A percentile compares a stretch with the other conserved stretches of the same genome.
Conservation (phyloP, 2,113 vertebrate genomes). For the Phylloscopus trochiloides region DNA sequence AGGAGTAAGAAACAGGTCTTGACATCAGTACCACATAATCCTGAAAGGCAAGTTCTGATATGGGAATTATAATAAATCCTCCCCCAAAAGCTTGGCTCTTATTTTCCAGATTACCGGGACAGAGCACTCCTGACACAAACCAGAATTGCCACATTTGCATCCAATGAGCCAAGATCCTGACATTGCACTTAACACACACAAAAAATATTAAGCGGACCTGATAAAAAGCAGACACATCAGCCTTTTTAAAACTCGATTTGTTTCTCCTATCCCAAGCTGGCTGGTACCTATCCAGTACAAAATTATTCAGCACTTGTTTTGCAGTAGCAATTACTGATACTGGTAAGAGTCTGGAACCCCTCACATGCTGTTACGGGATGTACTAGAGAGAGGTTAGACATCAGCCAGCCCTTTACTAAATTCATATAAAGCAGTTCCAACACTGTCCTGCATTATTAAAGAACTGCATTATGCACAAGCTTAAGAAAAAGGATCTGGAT, state of each 20-base stretch:
- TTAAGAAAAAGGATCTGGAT: not conserved
- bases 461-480: not conserved
- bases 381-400: not conserved
- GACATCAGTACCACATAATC: not conserved
- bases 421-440: not conserved
- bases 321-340: not conserved
- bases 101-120: not conserved
- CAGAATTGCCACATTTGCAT: not conserved
- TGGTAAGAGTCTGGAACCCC: not conserved
- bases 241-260: not conserved
- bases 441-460: not conserved
- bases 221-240: not conserved
- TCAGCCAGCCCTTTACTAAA: not conserved
- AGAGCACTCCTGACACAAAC: not conserved
- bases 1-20: not conserved
- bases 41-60: not conserved
- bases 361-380: accelerated
- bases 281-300: not conserved
- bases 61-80: not conserved
- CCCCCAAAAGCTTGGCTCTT: not conserved
- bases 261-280: not conserved
- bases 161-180: not conserved
- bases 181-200: not conserved
- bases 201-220: not conserved
- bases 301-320: not conserved